These are phyloP conservation scores for Philypnodon macrostomus DNA, from an alignment of 2,797 vertebrate species.

Conservation along the genomic window DNA sequence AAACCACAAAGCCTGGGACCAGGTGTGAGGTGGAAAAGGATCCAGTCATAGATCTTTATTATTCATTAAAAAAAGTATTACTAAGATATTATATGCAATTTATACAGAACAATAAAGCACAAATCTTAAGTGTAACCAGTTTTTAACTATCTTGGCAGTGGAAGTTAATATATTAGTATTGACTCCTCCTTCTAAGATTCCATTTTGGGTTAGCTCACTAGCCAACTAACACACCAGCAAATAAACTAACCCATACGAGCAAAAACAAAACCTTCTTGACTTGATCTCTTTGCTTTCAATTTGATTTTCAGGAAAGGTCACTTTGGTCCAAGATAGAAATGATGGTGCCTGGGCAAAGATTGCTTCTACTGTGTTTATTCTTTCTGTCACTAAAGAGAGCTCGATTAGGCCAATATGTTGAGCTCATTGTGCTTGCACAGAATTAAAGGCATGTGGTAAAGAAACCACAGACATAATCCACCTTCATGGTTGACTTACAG, in stretches of 20 bases:
- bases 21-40: conserved; percentile 44
- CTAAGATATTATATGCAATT: neutral
- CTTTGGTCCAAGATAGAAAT: too few relatives aligned
- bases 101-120: neutral
- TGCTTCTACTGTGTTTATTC: too few relatives aligned
- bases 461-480: conserved; percentile 42
- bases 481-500: conserved; percentile 43
- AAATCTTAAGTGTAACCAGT: neutral
- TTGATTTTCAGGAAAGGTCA: too few relatives aligned
- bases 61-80: neutral
- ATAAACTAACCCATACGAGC: too few relatives aligned
- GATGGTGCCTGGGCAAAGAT: too few relatives aligned
- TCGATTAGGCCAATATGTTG: conserved; percentile 53
- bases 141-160: too few relatives aligned
- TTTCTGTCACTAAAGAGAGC: neutral
- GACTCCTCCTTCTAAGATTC: too few relatives aligned
- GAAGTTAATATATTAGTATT: too few relatives aligned
- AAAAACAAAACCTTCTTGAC: too few relatives aligned
- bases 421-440: conserved; percentile 43
- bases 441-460: conserved; percentile 53
- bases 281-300: too few relatives aligned
- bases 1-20: conserved; percentile 43
- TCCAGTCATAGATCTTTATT: conserved; percentile 2
- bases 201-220: too few relatives aligned
- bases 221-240: too few relatives aligned